Evolutionary conservation across 2,888 invertebrate genomes (phyloP).

Genomic region (Griposia aprilina): DNA sequence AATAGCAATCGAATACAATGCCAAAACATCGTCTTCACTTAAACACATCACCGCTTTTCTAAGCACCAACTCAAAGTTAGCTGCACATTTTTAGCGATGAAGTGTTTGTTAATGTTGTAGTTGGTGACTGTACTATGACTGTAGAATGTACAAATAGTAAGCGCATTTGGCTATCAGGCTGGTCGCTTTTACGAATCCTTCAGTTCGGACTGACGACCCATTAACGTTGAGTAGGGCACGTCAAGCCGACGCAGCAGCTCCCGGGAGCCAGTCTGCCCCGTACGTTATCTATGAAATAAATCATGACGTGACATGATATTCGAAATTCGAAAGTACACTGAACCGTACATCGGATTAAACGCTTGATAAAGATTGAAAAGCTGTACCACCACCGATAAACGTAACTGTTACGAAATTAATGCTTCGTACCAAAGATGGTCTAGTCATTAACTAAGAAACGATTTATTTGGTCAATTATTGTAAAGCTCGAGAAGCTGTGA

Average conservation of each 20-base stretch:
- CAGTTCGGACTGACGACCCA: neutral
- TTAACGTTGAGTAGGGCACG: neutral
- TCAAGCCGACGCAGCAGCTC: slow-evolving; percentile 3
- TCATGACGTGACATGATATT: slow-evolving; percentile 10
- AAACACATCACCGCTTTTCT: slow-evolving; percentile 7
- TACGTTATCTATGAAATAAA: slow-evolving; percentile 11
- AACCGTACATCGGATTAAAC: slow-evolving; percentile 8
- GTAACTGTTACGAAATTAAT: slow-evolving; percentile 27
- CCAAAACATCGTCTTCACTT: slow-evolving; percentile 5
- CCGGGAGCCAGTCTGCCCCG: neutral
- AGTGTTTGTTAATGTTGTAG: slow-evolving; percentile 9
- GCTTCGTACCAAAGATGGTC: slow-evolving; percentile 21
- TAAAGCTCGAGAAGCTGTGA: slow-evolving; percentile 13
- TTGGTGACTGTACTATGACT: slow-evolving; percentile 15
- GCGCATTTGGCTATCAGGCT: neutral
- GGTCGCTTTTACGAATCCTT: neutral
- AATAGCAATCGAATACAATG: neutral
- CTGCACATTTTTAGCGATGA: neutral
- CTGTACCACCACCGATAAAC: slow-evolving; percentile 12
- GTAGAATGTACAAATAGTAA: slow-evolving; percentile 18
- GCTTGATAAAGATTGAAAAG: neutral
- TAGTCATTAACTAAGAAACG: slow-evolving; percentile 46
- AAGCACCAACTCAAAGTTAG: slow-evolving; percentile 12
- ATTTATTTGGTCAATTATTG: slow-evolving; percentile 48
- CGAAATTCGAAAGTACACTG: slow-evolving; percentile 10